These are phyloP conservation scores for Odontocolon sp. DNA, from an alignment of 2,888 invertebrate species.

Conservation along the genomic window DNA sequence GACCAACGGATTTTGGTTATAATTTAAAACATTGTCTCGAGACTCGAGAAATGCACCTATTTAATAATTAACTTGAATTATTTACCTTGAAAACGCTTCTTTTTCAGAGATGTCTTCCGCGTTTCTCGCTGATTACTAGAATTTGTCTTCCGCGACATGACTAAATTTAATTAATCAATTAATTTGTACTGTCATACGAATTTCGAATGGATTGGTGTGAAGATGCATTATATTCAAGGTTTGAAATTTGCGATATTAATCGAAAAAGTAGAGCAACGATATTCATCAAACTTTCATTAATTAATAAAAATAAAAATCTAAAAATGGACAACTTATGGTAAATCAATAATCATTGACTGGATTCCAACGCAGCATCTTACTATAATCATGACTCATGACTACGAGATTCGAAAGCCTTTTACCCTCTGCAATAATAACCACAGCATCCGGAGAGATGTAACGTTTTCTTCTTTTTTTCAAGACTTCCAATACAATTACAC, in stretches of 20 bases:
- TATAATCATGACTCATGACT: too few relatives aligned
- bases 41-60: background rate
- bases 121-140: conserved; percentile 51
- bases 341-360: background rate
- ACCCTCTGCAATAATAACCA: background rate
- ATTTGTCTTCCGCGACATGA: conserved; percentile 60
- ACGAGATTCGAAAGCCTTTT: background rate
- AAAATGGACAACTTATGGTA: background rate
- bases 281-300: background rate
- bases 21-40: background rate
- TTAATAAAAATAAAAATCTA: background rate
- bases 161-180: conserved; percentile 34
- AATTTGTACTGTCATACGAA: conserved; percentile 45
- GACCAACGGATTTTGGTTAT: background rate
- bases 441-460: background rate
- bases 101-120: conserved; percentile 51
- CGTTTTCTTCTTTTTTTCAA: conserved; percentile 12
- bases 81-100: conserved; percentile 58
- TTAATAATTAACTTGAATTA: conserved; percentile 15
- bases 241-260: background rate
- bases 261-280: conserved; percentile 42
- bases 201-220: conserved; percentile 21
- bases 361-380: too few relatives aligned
- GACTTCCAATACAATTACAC: conserved; percentile 59
- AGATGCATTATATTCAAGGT: conserved; percentile 47